A percentile compares a stretch with the other conserved stretches of the same genome.
Evolutionary conservation across 2,888 invertebrate genomes (phyloP).

Genomic region (Xestia rhomboidea): DNA sequence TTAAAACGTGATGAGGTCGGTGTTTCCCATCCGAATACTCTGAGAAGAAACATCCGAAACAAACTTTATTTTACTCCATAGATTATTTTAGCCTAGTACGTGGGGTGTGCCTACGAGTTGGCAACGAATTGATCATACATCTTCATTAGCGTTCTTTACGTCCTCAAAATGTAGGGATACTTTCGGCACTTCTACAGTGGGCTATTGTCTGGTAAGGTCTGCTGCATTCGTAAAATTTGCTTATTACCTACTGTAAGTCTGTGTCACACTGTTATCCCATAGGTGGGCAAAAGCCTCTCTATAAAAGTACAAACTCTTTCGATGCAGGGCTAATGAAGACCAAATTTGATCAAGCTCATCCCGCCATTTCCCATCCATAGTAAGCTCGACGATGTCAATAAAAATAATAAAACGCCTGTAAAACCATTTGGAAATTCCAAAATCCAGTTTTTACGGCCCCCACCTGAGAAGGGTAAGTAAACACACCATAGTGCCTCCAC

Average conservation of each 20-base stretch:
- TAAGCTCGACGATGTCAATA: not conserved
- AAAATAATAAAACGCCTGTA: not conserved
- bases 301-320: not conserved
- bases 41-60: too few species aligned
- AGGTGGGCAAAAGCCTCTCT: not conserved
- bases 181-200: not conserved
- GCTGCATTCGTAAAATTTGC: not conserved
- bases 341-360: not conserved
- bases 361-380: not conserved
- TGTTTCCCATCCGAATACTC: too few species aligned
- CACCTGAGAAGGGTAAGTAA: slow-evolving; percentile 17
- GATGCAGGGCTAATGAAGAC: not conserved
- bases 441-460: slow-evolving; percentile 30
- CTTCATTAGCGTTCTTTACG: not conserved
- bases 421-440: not conserved
- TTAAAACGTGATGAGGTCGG: too few species aligned
- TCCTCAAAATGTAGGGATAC: not conserved
- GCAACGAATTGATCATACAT: not conserved
- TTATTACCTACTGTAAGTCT: not conserved
- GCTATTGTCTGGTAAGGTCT: not conserved
- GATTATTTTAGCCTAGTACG: too few species aligned
- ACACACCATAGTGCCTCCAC: slow-evolving; percentile 22
- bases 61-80: too few species aligned
- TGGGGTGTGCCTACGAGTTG: too few species aligned
- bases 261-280: not conserved